phyloP scores from a whole-genome alignment of 1,140 invertebrate genomes.

The Rhyacophila brunnea region DNA sequence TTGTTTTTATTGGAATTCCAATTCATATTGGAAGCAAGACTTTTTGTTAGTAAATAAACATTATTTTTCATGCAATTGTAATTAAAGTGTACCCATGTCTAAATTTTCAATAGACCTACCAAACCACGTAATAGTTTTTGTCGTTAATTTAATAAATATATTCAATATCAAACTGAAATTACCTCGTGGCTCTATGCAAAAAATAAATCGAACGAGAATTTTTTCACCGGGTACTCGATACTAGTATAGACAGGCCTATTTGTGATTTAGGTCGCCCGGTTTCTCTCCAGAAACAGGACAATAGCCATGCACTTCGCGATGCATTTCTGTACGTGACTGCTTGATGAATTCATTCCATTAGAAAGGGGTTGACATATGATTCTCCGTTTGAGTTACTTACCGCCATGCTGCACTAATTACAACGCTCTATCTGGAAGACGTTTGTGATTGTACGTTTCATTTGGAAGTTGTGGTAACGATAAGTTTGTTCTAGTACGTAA shows the following conservation, averaged over 20 bases:
- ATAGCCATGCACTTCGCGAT: constrained; percentile 5
- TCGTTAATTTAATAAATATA: too few relatives aligned
- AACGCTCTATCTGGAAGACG: constrained; percentile 11
- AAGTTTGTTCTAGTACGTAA: too few relatives aligned
- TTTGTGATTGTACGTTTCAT: background rate
- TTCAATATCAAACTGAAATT: too few relatives aligned
- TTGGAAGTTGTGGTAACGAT: constrained; percentile 2
- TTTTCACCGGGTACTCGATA: constrained; percentile 59
- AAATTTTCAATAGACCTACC: too few relatives aligned
- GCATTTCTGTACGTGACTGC: constrained; percentile 7
- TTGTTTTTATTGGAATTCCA: too few relatives aligned
- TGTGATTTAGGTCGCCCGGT: constrained; percentile 4
- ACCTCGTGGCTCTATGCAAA: too few relatives aligned
- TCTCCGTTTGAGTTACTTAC: background rate
- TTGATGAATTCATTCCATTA: constrained; percentile 22
- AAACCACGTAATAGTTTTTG: too few relatives aligned
- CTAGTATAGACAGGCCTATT: constrained; percentile 54
- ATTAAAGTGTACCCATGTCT: too few relatives aligned
- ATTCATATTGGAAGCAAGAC: too few relatives aligned
- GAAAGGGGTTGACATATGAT: constrained; percentile 20
- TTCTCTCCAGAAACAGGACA: constrained; percentile 6
- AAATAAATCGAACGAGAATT: constrained; percentile 68
- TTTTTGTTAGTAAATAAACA: too few relatives aligned
- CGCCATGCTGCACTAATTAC: constrained; percentile 15
- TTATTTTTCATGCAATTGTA: too few relatives aligned